A percentile compares a stretch with the other conserved stretches of the same genome.
Evolutionary conservation across 2,888 invertebrate genomes (phyloP).

Genomic region (Tricholauxania praeusta): DNA sequence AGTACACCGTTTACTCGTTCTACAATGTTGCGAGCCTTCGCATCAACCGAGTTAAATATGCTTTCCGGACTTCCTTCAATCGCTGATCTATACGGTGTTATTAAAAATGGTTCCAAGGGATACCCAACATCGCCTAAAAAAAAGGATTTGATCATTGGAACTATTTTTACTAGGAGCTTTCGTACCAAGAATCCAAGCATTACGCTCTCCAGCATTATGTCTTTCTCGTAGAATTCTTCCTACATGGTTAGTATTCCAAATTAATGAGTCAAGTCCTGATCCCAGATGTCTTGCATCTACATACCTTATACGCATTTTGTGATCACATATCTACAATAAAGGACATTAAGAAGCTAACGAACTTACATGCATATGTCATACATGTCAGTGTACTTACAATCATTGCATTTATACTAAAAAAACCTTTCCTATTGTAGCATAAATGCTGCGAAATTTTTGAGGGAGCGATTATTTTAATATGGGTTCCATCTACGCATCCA

Average conservation of each 20-base stretch:
- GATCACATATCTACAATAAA: slow-evolving; percentile 28
- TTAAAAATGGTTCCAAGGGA: slow-evolving; percentile 35
- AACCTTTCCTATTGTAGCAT: too few species aligned
- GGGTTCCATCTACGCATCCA: too few species aligned
- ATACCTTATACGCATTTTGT: slow-evolving; percentile 31
- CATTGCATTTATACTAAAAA: too few species aligned
- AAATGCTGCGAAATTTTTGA: too few species aligned
- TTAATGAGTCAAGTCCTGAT: slow-evolving; percentile 15
- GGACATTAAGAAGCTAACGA: too few species aligned
- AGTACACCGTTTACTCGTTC: slow-evolving; percentile 35
- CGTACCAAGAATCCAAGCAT: slow-evolving; percentile 30
- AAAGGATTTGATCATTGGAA: background rate
- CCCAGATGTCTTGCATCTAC: slow-evolving; percentile 24
- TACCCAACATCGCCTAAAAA: slow-evolving; percentile 41
- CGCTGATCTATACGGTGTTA: slow-evolving; percentile 32
- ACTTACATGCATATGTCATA: too few species aligned
- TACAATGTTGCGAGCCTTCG: slow-evolving; percentile 26
- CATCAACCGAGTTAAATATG: slow-evolving; percentile 32
- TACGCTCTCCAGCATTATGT: slow-evolving; percentile 24
- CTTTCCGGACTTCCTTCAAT: slow-evolving; percentile 1
- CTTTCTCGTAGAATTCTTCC: background rate
- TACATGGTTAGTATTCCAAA: slow-evolving; percentile 14
- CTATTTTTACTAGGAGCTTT: background rate
- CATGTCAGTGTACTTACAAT: too few species aligned
- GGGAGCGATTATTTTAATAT: too few species aligned